Conservation (phyloP, 2,888 invertebrate genomes). For the Agapostemon virescens region DNA sequence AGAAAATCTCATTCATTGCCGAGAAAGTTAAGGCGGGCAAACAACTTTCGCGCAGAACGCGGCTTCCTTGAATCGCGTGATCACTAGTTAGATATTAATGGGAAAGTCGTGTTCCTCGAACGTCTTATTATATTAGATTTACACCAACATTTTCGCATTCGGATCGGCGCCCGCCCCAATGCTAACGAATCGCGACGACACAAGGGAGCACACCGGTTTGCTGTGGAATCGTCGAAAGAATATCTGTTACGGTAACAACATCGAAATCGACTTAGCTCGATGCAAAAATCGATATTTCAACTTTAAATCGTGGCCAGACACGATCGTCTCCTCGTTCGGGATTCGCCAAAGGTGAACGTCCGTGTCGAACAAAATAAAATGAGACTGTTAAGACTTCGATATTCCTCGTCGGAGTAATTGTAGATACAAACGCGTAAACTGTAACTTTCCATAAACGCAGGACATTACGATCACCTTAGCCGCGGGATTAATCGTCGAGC, state of each 20-base stretch:
- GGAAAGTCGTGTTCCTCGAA: background rate
- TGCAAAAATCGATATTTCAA: no score
- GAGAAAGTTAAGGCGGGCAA: background rate
- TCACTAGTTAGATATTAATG: conserved; percentile 3
- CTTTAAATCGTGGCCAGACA: no score
- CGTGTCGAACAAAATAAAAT: no score
- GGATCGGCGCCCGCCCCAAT: background rate
- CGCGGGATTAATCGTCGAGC: background rate
- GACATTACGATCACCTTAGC: background rate
- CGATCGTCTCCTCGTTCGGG: no score
- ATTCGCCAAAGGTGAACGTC: no score
- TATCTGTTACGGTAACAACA: no score
- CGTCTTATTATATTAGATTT: background rate
- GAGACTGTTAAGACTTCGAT: no score
- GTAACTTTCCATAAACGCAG: background rate
- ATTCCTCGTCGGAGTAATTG: no score
- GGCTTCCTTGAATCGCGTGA: background rate
- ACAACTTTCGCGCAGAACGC: background rate
- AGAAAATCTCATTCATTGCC: background rate
- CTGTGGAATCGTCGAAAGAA: background rate
- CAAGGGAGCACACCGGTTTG: background rate
- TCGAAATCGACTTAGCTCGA: no score
- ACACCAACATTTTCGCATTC: background rate
- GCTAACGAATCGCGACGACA: background rate
- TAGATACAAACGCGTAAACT: no score